Base-by-base conservation (phyloP, 1,140 invertebrate species). In the Euglossa dilemma region DNA sequence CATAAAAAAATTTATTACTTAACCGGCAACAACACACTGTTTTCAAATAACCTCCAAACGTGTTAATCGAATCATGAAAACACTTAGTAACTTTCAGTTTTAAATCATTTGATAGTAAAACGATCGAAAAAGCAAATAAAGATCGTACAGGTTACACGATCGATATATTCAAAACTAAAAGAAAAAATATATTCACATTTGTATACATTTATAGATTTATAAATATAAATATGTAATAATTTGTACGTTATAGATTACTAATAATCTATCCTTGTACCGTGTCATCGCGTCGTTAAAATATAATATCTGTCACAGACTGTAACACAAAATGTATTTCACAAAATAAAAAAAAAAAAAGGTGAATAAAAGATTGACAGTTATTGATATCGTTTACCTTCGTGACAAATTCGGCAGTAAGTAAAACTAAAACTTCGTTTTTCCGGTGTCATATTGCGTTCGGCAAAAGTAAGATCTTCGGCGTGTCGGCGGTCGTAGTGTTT, bases 361-460 rank as follows among this genome's bases (percentile, higher is more conserved):
- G 36, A 45, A 28, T 12, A 23, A n/a, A 6, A 47, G 50, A 47
- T 0, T 50, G 2, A 16, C 25, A 59, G 6, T 20, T 75, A 16
- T 50, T 3, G 28, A 11, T 45, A 16, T 8, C 18, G 18, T 54
- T 18, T 91, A 92, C 91, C 91, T 89, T 92, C 91, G 84, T 91
- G 90, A 81, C 91, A 92, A 70, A 92, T 92, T 56, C 91, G 78
- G 73, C 91, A 92, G 4, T 74, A 52, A 14, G 85, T 36, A 11
- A 86, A 75, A 0, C 59, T 52, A 47, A 81, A 54, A 57, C 70
- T 86, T 56, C 20, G 75, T 73, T 90, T 87, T 6, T 86, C 83
- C 16, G 77, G 45, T 52, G 79, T 86, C 87, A 87, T 88, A 59
- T 67, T 85, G 66, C 77, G 52, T 52, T n/a, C n/a, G n/a, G n/a